phyloP scores from a whole-genome alignment of 1,140 invertebrate genomes.

The Protaetia brevitarsis region DNA sequence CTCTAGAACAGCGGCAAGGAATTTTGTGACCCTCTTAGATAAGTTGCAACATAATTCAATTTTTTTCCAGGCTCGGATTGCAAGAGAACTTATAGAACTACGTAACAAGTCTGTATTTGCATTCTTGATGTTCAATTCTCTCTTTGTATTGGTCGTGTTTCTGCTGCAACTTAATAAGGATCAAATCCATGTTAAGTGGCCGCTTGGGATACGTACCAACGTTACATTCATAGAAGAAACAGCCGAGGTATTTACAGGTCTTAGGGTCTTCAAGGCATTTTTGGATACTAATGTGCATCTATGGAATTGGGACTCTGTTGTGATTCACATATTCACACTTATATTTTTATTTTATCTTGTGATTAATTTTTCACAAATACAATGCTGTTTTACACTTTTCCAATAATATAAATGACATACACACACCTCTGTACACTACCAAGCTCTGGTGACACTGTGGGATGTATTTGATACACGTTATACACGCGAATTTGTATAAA shows the following conservation, averaged over 20 bases:
- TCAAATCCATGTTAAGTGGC: slow-evolving; percentile 92
- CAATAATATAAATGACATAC: slow-evolving; percentile 19
- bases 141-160: slow-evolving; percentile 98
- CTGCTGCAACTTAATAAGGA: slow-evolving; percentile 98
- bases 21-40: slow-evolving; percentile 36
- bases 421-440: slow-evolving; percentile 17
- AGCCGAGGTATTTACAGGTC: slow-evolving; percentile 66
- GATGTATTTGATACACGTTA: slow-evolving; percentile 12
- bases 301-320: slow-evolving; percentile 25
- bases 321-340: slow-evolving; percentile 21
- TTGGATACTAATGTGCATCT: slow-evolving; percentile 44
- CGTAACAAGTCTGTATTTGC: slow-evolving; percentile 96
- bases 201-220: slow-evolving; percentile 89
- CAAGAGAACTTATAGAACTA: slow-evolving; percentile 84
- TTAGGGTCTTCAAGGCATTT: slow-evolving; percentile 34
- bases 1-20: slow-evolving; percentile 31
- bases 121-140: slow-evolving; percentile 99
- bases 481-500: slow-evolving; percentile 16
- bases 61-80: slow-evolving; percentile 78
- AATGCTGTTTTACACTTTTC: slow-evolving; percentile 18
- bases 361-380: slow-evolving; percentile 24
- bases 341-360: slow-evolving; percentile 18
- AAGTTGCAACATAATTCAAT: slow-evolving; percentile 43
- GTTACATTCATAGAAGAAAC: slow-evolving; percentile 90
- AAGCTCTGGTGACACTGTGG: slow-evolving; percentile 21